Evolutionary conservation across 2,113 vertebrate species (phyloP).

Genomic region (Hystrix brachyura): DNA sequence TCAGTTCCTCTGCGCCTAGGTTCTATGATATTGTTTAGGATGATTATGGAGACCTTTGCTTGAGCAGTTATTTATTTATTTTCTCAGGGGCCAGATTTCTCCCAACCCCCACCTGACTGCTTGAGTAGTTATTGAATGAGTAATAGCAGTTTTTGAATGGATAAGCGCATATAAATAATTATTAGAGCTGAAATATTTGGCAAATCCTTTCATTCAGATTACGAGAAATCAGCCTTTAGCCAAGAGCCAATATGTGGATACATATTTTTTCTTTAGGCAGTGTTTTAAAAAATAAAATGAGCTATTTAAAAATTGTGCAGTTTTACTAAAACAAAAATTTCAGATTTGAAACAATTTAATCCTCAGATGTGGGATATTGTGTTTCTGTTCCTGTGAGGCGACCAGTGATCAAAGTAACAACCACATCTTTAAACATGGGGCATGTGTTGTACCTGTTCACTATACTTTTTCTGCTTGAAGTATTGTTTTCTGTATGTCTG

Average conservation of each 20-base stretch:
- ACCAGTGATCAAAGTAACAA: background rate
- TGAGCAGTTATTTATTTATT: background rate
- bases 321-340: slow-evolving; percentile 43
- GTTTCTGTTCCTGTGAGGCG: background rate
- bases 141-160: background rate
- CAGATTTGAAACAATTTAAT: background rate
- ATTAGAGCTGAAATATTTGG: background rate
- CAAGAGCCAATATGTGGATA: background rate
- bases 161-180: background rate
- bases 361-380: background rate
- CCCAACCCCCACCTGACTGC: background rate
- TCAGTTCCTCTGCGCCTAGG: background rate
- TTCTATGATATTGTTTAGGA: rapidly evolving
- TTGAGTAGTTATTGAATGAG: background rate
- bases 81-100: no score
- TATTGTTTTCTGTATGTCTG: background rate
- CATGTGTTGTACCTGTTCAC: background rate
- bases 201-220: background rate
- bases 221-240: background rate
- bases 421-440: background rate
- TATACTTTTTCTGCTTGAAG: background rate
- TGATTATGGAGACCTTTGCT: background rate
- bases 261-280: background rate
- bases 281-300: slow-evolving; percentile 39
- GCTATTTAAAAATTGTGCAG: slow-evolving; percentile 6